Percentiles rank a stretch among this genome's conserved stretches.
Evolutionary conservation across 2,888 invertebrate genomes (phyloP).

Genomic region (Pecten maximus): DNA sequence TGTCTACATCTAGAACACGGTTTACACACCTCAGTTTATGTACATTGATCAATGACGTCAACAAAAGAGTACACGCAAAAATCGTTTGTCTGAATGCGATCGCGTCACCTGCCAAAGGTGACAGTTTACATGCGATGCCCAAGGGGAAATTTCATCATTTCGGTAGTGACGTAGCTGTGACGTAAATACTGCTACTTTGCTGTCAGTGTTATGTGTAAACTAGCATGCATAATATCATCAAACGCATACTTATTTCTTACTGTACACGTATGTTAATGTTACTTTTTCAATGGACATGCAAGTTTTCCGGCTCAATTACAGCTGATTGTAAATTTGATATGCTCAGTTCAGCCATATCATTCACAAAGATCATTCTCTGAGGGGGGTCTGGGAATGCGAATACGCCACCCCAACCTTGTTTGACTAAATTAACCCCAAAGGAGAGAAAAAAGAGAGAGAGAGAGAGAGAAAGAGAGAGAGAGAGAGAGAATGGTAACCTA

Average conservation of each 20-base stretch:
- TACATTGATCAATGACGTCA: neutral
- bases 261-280: neutral
- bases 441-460: no score
- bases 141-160: neutral
- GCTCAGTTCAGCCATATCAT: no score
- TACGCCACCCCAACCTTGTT: no score
- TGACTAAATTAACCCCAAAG: no score
- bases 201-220: neutral
- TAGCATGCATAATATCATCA: neutral
- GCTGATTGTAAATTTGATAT: no score
- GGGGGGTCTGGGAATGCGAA: no score
- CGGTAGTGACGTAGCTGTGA: neutral
- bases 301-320: no score
- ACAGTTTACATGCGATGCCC: neutral
- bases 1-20: no score
- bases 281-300: no score
- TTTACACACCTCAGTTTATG: neutral
- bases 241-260: neutral
- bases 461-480: no score
- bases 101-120: neutral
- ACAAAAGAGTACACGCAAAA: neutral
- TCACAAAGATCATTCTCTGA: no score
- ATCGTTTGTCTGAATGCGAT: neutral
- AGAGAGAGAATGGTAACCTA: no score
- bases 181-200: neutral